Evolutionary conservation across 2,797 vertebrate species (phyloP).

Genomic region (Acropternis orthonyx): DNA sequence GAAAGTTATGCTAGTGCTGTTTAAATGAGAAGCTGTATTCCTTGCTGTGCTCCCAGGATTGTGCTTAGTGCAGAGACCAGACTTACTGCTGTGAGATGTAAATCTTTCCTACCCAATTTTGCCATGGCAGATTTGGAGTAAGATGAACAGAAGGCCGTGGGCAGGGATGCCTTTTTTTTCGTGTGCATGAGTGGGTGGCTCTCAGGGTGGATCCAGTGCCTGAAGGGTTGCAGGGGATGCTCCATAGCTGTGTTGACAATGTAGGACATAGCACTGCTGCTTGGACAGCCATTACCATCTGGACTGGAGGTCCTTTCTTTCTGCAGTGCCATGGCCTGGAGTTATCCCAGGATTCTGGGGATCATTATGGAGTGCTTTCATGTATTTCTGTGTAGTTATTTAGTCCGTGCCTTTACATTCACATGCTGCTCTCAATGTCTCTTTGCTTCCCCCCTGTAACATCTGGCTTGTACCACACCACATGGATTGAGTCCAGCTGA

Average conservation of each 20-base stretch:
- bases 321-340: background rate
- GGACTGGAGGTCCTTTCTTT: background rate
- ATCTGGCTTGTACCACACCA: background rate
- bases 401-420: background rate
- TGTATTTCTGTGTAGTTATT: background rate
- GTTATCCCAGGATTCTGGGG: background rate
- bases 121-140: background rate
- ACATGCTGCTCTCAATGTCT: background rate
- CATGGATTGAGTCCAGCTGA: background rate
- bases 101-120: background rate
- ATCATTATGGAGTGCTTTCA: background rate
- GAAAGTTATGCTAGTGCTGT: background rate
- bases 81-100: background rate
- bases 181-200: background rate
- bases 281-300: background rate
- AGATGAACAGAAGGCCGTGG: background rate
- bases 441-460: background rate
- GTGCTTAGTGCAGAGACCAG: background rate
- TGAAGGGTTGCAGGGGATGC: background rate
- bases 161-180: background rate
- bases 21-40: background rate
- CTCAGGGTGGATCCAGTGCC: background rate
- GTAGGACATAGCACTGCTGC: background rate
- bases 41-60: background rate
- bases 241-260: background rate